Evolutionary conservation across 2,113 vertebrate genomes (phyloP).

Genomic region (Mungos mungo): DNA sequence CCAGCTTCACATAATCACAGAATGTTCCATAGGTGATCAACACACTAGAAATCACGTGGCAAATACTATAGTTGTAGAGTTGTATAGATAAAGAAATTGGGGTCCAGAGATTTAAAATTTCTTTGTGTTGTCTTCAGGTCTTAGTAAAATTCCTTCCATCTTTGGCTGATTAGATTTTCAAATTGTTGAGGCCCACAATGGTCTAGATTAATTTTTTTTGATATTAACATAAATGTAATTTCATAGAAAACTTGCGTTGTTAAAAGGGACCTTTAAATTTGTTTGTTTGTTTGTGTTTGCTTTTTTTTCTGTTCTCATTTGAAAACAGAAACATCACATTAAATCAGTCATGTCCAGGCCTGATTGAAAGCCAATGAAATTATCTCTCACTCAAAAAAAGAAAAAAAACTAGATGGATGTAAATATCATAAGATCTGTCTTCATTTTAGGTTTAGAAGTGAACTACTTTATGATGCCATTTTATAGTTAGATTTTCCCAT

Average conservation of each 20-base stretch:
- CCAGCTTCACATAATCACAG: not conserved
- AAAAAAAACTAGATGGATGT: not conserved
- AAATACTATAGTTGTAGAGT: not conserved
- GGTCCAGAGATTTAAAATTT: not conserved
- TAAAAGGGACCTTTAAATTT: conserved; percentile 16
- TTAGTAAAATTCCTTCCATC: not conserved
- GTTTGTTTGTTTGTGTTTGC: not conserved
- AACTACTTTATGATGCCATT: not conserved
- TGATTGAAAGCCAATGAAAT: not conserved
- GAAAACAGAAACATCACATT: conserved; percentile 20
- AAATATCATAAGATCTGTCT: not conserved
- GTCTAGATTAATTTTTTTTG: not conserved
- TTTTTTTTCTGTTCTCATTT: not conserved
- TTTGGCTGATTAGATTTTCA: not conserved
- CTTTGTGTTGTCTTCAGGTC: not conserved
- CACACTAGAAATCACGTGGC: not conserved
- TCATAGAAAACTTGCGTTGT: not conserved
- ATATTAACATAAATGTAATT: not conserved
- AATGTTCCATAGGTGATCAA: not conserved
- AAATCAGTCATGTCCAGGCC: not conserved
- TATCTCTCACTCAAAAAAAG: not conserved
- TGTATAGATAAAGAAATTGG: not conserved
- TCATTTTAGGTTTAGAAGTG: not conserved
- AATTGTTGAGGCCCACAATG: not conserved
- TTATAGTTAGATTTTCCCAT: not conserved